phyloP scores from a whole-genome alignment of 2,888 invertebrate genomes.

The Synanthedon tipuliformis region DNA sequence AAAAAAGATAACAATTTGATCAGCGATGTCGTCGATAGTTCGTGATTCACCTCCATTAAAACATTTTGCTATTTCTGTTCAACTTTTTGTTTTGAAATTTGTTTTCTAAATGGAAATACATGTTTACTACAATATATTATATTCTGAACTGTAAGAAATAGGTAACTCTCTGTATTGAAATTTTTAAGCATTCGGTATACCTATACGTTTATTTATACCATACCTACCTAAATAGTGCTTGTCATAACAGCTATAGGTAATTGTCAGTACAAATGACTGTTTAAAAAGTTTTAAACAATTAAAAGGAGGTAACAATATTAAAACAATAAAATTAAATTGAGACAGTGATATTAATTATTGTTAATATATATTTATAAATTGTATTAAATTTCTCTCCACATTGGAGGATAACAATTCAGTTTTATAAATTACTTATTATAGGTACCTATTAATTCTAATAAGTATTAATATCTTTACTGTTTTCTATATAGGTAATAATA shows the following conservation, averaged over 20 bases:
- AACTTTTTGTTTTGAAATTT: too few species aligned
- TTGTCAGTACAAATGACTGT: too few species aligned
- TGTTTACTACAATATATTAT: too few species aligned
- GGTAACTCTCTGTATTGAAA: too few species aligned
- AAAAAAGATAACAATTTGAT: conserved; percentile 41
- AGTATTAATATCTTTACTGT: background rate
- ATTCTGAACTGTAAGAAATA: too few species aligned
- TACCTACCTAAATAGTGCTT: too few species aligned
- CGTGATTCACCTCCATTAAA: conserved; percentile 27
- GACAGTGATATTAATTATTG: background rate
- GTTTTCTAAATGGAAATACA: too few species aligned
- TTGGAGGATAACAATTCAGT: conserved; percentile 39
- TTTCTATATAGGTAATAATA: conserved; percentile 2
- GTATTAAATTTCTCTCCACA: conserved; percentile 31
- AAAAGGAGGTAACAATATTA: background rate
- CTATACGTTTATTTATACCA: too few species aligned
- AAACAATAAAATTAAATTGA: background rate
- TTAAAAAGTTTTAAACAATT: too few species aligned
- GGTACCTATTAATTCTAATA: background rate
- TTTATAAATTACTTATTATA: conserved; percentile 3
- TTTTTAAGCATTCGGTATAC: too few species aligned
- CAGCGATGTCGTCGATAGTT: conserved; percentile 28
- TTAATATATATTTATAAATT: conserved; percentile 1
- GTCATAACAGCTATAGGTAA: too few species aligned
- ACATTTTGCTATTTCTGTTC: background rate